phyloP scores from a whole-genome alignment of 2,888 invertebrate species.

The Leptinotarsa tumamoca region DNA sequence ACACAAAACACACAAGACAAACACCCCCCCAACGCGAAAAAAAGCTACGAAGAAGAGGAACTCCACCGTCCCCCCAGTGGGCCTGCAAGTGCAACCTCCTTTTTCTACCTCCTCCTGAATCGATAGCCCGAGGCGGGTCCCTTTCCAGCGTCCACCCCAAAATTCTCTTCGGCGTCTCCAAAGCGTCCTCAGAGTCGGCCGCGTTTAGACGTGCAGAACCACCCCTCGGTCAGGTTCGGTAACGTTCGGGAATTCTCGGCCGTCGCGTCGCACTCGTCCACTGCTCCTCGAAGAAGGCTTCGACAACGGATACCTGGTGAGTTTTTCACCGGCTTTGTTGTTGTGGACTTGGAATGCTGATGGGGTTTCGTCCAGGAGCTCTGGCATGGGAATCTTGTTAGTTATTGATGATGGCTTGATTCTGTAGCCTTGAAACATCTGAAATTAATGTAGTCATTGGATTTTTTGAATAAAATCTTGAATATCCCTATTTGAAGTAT shows the following conservation, averaged over 20 bases:
- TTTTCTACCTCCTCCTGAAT: constrained; percentile 55
- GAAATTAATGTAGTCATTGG: not conserved
- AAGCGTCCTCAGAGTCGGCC: constrained; percentile 70
- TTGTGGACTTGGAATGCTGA: not conserved
- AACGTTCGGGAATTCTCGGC: constrained; percentile 48
- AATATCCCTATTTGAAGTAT: too few relatives aligned
- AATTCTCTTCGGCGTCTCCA: constrained; percentile 60
- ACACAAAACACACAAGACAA: constrained; percentile 34
- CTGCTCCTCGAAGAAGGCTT: constrained; percentile 39
- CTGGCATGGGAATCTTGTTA: not conserved
- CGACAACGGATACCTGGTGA: constrained; percentile 37
- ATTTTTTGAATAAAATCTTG: too few relatives aligned
- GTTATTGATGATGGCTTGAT: not conserved
- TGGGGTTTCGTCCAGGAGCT: not conserved
- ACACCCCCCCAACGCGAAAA: constrained; percentile 22
- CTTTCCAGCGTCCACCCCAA: constrained; percentile 64
- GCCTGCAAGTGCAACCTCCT: constrained; percentile 42
- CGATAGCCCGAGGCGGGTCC: constrained; percentile 60
- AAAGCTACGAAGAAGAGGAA: constrained; percentile 31
- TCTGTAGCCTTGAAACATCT: not conserved
- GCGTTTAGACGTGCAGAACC: constrained; percentile 66
- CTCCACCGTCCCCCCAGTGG: constrained; percentile 27
- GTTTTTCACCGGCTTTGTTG: constrained; percentile 5
- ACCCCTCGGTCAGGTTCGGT: constrained; percentile 59
- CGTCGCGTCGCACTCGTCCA: constrained; percentile 34